Evolutionary conservation across 2,113 vertebrate genomes (phyloP), one percentile per base, ranked within the genome.

Genomic region (Nematolebias whitei): DNA sequence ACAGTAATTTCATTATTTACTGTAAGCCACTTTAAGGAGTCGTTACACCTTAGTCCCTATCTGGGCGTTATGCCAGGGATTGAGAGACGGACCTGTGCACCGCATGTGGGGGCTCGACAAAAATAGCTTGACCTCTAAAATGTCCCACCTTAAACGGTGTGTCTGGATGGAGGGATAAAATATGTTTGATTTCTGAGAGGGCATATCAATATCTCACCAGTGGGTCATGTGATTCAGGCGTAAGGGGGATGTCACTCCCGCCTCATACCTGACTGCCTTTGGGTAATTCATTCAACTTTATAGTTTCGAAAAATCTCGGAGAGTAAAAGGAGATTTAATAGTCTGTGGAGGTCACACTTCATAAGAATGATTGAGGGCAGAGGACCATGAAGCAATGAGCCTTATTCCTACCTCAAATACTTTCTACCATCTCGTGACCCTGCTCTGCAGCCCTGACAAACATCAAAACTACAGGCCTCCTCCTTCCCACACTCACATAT

Each of bases 321-420:
- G 68, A 73, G 71, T 79, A 80, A 78, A 83, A 79, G 71, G 66
- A 82, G 74, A 87, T 89, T 78, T 84, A 86, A 85, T 86, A 88
- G 84, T 83, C 73, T 82, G 77, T 68, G 68, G 86, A 87, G 91
- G 88, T 90, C 86, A 87, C 79, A 79, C 83, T 82, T 87, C 75
- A 90, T 84, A 71, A 89, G 86, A 87, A 84, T 78, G 67, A 82
- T 63, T 80, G 79, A 85, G 76, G 74, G 65, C 61, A 73, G 51
- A 82, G 85, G 74, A 76, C 76, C 67, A 61, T 48, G 63, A 82
- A 86, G 80, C 79, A 83, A 87, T 87, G 77, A 83, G 80, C 58
- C 80, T 87, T 87, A 85, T 82, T 91, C 90, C 87, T 87, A 71
- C 63, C 86, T 87, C 78, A 85, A 77, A 86, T 35, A 39, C 76